Conservation (phyloP, 2,113 vertebrate genomes). For the Pogona vitticeps region DNA sequence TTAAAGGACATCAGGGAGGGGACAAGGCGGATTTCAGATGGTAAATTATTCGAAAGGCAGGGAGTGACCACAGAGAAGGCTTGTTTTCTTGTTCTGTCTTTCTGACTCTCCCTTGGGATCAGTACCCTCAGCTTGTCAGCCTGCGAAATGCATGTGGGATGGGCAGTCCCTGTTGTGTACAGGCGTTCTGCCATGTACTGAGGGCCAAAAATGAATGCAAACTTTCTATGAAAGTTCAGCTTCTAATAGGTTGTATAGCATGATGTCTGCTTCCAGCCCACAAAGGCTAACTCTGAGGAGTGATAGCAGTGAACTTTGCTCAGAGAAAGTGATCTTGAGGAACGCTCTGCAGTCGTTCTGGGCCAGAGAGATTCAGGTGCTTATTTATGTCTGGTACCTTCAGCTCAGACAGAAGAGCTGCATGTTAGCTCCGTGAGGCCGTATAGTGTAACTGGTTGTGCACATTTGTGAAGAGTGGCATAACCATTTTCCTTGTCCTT, state of each 20-base stretch:
- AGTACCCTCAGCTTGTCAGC: too few relatives aligned
- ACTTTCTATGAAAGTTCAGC: neutral
- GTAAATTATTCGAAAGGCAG: too few relatives aligned
- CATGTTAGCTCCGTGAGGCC: neutral
- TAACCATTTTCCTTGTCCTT: neutral
- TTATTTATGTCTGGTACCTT: neutral
- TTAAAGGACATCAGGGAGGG: too few relatives aligned
- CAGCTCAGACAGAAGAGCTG: neutral
- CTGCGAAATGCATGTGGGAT: too few relatives aligned
- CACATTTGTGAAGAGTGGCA: neutral
- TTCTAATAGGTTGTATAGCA: neutral
- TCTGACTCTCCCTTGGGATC: too few relatives aligned
- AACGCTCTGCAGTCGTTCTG: neutral
- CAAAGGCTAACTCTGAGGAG: neutral
- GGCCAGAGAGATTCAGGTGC: neutral
- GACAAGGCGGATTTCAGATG: too few relatives aligned
- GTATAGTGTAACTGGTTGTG: neutral
- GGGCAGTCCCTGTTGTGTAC: too few relatives aligned
- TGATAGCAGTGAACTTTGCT: neutral
- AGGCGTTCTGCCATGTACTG: neutral
- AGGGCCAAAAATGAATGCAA: neutral
- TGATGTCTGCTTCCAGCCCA: neutral
- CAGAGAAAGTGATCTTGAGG: neutral
- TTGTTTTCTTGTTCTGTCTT: too few relatives aligned
- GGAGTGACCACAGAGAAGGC: too few relatives aligned